Percentiles rank a stretch among this genome's conserved stretches.
Evolutionary conservation across 92 coral and sea anemone genomes (phyloP).

Genomic region (Parazoanthus swiftii): DNA sequence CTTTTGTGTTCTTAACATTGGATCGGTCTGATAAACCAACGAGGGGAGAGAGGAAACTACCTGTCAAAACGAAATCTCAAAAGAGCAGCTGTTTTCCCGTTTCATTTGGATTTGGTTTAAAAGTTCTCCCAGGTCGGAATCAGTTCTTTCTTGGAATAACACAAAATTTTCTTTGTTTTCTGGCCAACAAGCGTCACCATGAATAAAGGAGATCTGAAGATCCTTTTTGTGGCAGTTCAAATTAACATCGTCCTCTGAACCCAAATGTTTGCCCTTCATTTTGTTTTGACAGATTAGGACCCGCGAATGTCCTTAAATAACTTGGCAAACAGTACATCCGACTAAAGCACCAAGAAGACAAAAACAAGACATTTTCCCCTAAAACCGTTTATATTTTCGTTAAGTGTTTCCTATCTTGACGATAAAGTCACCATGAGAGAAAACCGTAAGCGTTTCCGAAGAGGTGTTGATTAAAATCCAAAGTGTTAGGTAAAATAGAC

Average conservation of each 20-base stretch:
- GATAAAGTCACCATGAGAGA: neutral
- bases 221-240: neutral
- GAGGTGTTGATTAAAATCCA: slow-evolving; percentile 1
- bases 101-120: neutral
- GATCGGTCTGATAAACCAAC: neutral
- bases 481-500: neutral
- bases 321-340: neutral
- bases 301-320: neutral
- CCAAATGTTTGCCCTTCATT: neutral
- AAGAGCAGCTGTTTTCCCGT: neutral
- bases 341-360: neutral
- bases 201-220: neutral
- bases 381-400: no score
- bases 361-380: neutral
- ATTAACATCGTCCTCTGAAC: neutral
- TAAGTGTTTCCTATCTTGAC: neutral
- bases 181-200: neutral
- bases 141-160: neutral
- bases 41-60: neutral
- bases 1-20: no score
- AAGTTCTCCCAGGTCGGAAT: neutral
- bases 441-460: no score
- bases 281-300: neutral
- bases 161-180: neutral
- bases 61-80: no score